phyloP scores from a whole-genome alignment of 2,113 vertebrate species.

The Microtus montanus region DNA sequence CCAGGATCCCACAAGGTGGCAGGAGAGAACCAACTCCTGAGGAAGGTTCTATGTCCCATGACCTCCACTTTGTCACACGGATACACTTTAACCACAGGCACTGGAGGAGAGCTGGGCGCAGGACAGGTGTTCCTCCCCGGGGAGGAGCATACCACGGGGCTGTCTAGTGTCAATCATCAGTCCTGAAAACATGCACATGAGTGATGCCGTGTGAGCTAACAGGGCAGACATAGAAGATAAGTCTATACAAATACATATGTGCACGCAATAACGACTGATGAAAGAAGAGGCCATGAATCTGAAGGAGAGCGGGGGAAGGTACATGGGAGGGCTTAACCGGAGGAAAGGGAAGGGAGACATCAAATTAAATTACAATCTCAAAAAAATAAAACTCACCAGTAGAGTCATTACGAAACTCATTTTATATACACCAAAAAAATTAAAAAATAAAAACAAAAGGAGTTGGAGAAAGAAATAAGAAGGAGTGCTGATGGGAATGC shows the following conservation, averaged over 20 bases:
- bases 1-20: background rate
- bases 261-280: background rate
- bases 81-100: background rate
- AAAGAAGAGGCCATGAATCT: background rate
- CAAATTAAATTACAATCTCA: background rate
- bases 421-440: background rate
- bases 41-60: background rate
- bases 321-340: too few relatives aligned
- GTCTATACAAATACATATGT: too few relatives aligned
- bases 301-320: background rate
- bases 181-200: background rate
- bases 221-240: background rate
- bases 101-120: background rate
- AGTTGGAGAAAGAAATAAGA: background rate
- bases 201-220: too few relatives aligned
- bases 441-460: background rate
- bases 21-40: background rate
- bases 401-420: background rate
- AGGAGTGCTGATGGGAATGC: background rate
- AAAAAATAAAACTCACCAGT: background rate
- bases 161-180: too few relatives aligned
- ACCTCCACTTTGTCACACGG: background rate
- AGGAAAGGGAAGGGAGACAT: background rate
- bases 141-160: too few relatives aligned
- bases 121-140: rapidly evolving